Evolutionary conservation across 2,797 vertebrate species (phyloP).

Genomic region (Parauchenoglanis ngamensis): DNA sequence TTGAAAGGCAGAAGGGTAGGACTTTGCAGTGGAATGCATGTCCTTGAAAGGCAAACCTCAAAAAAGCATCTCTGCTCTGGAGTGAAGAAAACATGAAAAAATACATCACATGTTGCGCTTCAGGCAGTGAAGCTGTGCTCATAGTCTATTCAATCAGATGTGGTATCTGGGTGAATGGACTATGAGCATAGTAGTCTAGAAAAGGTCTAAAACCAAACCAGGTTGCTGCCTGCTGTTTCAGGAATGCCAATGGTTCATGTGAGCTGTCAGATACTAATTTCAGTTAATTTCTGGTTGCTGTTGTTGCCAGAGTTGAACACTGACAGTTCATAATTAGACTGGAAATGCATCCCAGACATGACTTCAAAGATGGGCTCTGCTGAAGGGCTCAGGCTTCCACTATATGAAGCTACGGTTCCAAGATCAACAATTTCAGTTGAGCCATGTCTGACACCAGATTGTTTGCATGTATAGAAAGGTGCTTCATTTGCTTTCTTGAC

Average conservation of each 20-base stretch:
- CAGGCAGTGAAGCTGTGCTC: neutral
- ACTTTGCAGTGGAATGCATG: neutral
- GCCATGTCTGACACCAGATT: neutral
- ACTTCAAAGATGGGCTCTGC: neutral
- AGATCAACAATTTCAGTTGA: neutral
- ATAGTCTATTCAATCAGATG: neutral
- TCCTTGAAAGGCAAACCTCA: too few species aligned
- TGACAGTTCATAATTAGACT: neutral
- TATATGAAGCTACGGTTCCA: neutral
- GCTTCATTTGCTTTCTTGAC: neutral
- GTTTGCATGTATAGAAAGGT: neutral
- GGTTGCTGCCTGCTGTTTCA: neutral
- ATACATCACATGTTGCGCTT: neutral
- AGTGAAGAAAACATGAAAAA: neutral
- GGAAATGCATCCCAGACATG: neutral
- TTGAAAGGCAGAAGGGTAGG: neutral
- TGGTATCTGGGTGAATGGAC: too few species aligned
- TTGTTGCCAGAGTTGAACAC: neutral
- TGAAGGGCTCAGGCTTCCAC: neutral
- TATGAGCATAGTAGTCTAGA: neutral
- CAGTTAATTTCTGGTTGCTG: neutral
- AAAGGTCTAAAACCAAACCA: neutral
- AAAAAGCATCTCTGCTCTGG: neutral
- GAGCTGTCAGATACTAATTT: neutral
- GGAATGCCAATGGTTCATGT: neutral